Percentiles rank a stretch among this genome's conserved stretches.
phyloP scores from a whole-genome alignment of 2,888 invertebrate genomes.

The Nebria salina region DNA sequence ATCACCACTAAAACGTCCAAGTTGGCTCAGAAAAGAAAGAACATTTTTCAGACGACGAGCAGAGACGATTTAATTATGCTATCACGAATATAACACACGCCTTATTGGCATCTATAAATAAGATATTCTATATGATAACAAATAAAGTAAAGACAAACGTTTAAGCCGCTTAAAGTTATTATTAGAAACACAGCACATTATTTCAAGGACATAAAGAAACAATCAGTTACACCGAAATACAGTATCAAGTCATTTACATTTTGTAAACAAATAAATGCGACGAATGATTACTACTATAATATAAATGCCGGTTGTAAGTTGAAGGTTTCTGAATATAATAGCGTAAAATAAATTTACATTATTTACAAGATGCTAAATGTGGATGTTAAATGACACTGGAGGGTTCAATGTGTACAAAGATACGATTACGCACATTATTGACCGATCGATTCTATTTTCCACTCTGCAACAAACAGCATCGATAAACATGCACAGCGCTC shows the following conservation, averaged over 20 bases:
- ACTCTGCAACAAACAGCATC: constrained; percentile 7
- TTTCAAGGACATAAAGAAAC: constrained; percentile 42
- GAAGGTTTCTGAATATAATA: not conserved
- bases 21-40: too few species aligned
- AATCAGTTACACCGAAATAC: constrained; percentile 42
- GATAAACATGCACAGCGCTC: constrained; percentile 5
- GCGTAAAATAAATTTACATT: not conserved
- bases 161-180: constrained; percentile 40
- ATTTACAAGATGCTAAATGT: not conserved
- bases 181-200: constrained; percentile 39
- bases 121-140: constrained; percentile 17
- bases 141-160: constrained; percentile 29
- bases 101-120: constrained; percentile 10
- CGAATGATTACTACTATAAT: not conserved
- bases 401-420: not conserved
- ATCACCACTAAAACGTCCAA: too few species aligned
- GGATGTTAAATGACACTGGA: not conserved
- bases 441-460: constrained; percentile 21
- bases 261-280: constrained; percentile 35
- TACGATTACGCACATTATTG: constrained; percentile 11
- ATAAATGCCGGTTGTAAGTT: not conserved
- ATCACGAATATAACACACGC: constrained; percentile 6
- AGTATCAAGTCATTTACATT: constrained; percentile 32
- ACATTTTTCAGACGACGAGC: not conserved
- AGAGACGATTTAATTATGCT: not conserved